Evolutionary conservation across 1,140 invertebrate genomes (phyloP).

Genomic region (Dolichoris vasculosae): DNA sequence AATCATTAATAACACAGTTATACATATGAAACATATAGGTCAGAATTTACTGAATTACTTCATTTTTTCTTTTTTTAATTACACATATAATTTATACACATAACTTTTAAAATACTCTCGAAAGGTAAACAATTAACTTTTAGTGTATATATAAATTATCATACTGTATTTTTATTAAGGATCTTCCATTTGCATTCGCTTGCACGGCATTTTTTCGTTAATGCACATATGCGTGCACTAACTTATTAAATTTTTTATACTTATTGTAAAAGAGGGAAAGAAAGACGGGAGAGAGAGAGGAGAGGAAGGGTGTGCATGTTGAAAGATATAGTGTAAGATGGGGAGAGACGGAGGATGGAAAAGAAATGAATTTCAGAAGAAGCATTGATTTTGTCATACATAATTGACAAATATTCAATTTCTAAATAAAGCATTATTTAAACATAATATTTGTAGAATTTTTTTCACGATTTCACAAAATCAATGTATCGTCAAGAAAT

Average conservation of each 20-base stretch:
- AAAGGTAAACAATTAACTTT: slow-evolving; percentile 66
- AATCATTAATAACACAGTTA: slow-evolving; percentile 26
- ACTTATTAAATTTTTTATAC: slow-evolving; percentile 37
- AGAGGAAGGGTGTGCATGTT: not conserved
- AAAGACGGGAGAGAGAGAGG: not conserved
- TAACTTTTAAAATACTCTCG: slow-evolving; percentile 64
- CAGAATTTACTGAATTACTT: slow-evolving; percentile 66
- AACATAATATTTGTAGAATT: slow-evolving; percentile 28
- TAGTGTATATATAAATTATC: slow-evolving; percentile 63
- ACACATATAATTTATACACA: slow-evolving; percentile 69
- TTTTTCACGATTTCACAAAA: slow-evolving; percentile 40
- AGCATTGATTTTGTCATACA: slow-evolving; percentile 30
- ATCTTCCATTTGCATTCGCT: slow-evolving; percentile 52
- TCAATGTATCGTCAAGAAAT: slow-evolving; percentile 39
- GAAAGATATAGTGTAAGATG: slow-evolving; percentile 2
- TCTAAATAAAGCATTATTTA: slow-evolving; percentile 15
- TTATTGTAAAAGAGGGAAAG: slow-evolving; percentile 41
- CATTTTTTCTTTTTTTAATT: slow-evolving; percentile 63
- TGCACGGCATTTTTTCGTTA: slow-evolving; percentile 53
- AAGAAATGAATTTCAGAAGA: slow-evolving; percentile 36
- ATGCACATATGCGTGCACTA: slow-evolving; percentile 28
- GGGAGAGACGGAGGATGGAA: slow-evolving; percentile 1
- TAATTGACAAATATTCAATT: slow-evolving; percentile 20
- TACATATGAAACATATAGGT: slow-evolving; percentile 54
- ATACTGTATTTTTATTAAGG: slow-evolving; percentile 56